Percentiles rank a stretch among this genome's conserved stretches.
These are phyloP conservation scores for Zootermopsis nevadensis DNA, from an alignment of 2,888 invertebrate species.

Conservation along the genomic window DNA sequence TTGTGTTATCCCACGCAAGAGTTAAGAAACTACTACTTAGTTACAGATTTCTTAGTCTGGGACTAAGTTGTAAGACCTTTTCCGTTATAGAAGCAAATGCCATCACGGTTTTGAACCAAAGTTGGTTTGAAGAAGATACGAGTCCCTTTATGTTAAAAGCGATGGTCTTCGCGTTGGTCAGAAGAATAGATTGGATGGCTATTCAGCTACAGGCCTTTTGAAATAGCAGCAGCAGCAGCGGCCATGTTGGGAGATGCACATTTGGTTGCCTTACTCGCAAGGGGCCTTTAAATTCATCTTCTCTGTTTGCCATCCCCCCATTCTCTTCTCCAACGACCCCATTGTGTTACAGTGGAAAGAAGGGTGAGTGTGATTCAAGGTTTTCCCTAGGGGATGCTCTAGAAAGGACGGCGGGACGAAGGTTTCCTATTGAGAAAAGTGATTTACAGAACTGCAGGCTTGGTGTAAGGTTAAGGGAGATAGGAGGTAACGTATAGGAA, in stretches of 20 bases:
- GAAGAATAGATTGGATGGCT: neutral
- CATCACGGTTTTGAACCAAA: neutral
- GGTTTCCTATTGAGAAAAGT: conserved; percentile 48
- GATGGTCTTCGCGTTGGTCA: neutral
- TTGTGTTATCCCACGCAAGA: too few species aligned
- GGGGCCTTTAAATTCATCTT: conserved; percentile 36
- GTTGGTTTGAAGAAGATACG: neutral
- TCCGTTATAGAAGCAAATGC: neutral
- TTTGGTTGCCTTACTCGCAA: conserved; percentile 34
- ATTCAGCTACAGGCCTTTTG: neutral
- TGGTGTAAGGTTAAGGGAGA: conserved; percentile 3
- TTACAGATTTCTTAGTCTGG: neutral
- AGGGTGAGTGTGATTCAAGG: conserved; percentile 31
- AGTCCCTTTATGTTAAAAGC: conserved; percentile 9
- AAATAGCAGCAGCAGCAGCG: conserved; percentile 26
- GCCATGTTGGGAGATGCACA: conserved; percentile 34
- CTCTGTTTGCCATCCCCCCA: neutral
- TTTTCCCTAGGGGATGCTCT: conserved; percentile 38
- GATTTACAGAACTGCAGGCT: conserved; percentile 47
- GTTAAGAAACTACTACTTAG: too few species aligned
- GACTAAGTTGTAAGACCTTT: neutral
- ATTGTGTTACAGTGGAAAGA: conserved; percentile 26
- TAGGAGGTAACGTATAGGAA: conserved; percentile 40
- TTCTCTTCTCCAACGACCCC: neutral
- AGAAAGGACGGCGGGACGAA: conserved; percentile 25